Conservation (phyloP, 2,888 invertebrate species). For the Orthosia cruda region DNA sequence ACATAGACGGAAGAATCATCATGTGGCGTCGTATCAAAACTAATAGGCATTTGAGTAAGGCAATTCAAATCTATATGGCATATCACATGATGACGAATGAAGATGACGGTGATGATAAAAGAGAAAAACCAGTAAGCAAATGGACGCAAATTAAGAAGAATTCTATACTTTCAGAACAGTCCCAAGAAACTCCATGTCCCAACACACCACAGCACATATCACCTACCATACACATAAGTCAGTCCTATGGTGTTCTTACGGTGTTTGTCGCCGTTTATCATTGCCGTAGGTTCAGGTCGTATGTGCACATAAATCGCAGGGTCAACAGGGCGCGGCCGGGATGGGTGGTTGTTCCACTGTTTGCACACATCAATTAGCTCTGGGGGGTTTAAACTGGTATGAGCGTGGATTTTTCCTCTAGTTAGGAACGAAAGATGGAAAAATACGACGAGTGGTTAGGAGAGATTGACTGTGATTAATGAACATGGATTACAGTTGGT, state of each 20-base stretch:
- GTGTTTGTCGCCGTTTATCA: constrained; percentile 65
- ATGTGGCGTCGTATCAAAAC: too few species aligned
- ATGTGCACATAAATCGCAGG: constrained; percentile 61
- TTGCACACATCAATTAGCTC: constrained; percentile 60
- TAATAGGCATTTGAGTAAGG: too few species aligned
- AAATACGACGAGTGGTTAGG: constrained; percentile 10
- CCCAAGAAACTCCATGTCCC: constrained; percentile 1
- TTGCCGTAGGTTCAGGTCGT: constrained; percentile 64
- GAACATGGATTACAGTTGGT: neutral
- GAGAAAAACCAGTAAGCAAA: too few species aligned
- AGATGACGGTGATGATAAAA: too few species aligned
- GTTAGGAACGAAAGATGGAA: constrained; percentile 21
- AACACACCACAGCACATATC: constrained; percentile 25
- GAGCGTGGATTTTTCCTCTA: constrained; percentile 55
- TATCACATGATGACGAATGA: too few species aligned
- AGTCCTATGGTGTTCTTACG: constrained; percentile 48
- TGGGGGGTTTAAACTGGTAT: constrained; percentile 33
- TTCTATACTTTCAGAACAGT: constrained; percentile 12
- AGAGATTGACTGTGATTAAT: neutral
- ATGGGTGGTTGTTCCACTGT: constrained; percentile 50
- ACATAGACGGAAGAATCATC: too few species aligned
- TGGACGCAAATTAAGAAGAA: too few species aligned
- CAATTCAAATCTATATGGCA: too few species aligned
- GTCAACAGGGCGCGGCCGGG: constrained; percentile 54
- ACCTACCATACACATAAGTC: constrained; percentile 46